Conservation (phyloP, 2,113 vertebrate genomes). For the Sinocyclocheilus grahami region DNA sequence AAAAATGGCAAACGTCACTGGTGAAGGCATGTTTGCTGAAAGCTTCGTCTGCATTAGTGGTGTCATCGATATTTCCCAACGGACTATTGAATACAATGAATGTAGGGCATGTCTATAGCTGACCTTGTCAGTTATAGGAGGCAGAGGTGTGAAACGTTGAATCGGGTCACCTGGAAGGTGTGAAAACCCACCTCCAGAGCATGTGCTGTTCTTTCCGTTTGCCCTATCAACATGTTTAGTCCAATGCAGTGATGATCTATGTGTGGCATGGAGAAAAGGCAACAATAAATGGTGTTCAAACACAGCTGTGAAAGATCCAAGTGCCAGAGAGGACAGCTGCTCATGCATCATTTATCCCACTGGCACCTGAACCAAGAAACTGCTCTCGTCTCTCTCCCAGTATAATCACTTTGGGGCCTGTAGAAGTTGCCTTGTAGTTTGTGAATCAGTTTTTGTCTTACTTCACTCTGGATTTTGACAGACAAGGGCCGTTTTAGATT, state of each 20-base stretch:
- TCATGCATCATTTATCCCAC: constrained; percentile 57
- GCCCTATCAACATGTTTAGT: constrained; percentile 37
- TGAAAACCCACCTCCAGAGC: constrained; percentile 39
- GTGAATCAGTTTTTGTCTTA: constrained; percentile 5
- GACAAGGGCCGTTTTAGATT: not conserved
- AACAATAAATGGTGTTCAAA: constrained; percentile 56
- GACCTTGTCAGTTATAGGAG: constrained; percentile 44
- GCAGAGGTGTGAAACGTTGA: constrained; percentile 33
- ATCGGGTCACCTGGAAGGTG: constrained; percentile 41
- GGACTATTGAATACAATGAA: constrained; percentile 2
- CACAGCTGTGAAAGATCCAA: constrained; percentile 36
- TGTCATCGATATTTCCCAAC: constrained; percentile 15
- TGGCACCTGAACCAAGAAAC: constrained; percentile 46
- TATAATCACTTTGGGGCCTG: constrained; percentile 13
- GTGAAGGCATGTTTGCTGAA: not conserved
- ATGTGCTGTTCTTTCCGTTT: constrained; percentile 24
- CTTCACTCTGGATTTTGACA: not conserved
- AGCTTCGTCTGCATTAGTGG: not conserved
- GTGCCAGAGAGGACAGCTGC: constrained; percentile 53
- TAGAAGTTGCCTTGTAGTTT: constrained; percentile 15
- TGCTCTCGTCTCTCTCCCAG: constrained; percentile 17
- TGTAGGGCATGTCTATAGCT: constrained; percentile 30
- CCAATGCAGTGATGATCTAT: not conserved
- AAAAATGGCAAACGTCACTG: constrained; percentile 2
- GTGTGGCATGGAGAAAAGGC: constrained; percentile 29